phyloP scores from a whole-genome alignment of 2,797 vertebrate species.

The Corythornis leucogaster region DNA sequence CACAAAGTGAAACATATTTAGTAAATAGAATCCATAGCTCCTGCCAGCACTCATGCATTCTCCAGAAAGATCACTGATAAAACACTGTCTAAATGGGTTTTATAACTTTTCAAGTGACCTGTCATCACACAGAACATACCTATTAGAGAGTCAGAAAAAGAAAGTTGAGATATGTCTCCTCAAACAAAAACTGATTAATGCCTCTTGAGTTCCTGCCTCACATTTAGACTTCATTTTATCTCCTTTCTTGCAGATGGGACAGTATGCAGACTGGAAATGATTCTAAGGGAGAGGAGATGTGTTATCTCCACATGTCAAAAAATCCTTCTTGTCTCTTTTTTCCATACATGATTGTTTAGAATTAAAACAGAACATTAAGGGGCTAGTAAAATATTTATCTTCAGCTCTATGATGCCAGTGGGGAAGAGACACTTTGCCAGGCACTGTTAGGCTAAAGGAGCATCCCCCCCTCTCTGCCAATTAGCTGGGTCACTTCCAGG shows the following conservation, averaged over 20 bases:
- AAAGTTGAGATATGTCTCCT: neutral
- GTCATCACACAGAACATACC: neutral
- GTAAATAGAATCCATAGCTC: neutral
- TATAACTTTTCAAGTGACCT: neutral
- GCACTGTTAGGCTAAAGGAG: neutral
- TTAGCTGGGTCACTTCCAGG: neutral
- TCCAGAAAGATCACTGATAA: neutral
- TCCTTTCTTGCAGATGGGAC: neutral
- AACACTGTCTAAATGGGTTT: neutral
- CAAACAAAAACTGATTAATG: neutral
- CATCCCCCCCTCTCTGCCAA: neutral
- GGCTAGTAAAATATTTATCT: neutral
- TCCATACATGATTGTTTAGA: neutral
- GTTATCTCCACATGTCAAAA: neutral
- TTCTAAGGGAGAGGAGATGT: neutral
- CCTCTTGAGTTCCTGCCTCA: neutral
- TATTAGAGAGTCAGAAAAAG: neutral
- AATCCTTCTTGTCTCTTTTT: neutral
- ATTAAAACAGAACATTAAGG: neutral
- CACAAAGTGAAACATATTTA: neutral
- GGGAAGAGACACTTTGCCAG: neutral
- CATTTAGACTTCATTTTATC: neutral
- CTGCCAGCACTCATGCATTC: neutral
- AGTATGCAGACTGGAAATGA: neutral
- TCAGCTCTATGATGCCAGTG: neutral